phyloP scores from a whole-genome alignment of 2,797 vertebrate genomes.

The Squalus acanthias region DNA sequence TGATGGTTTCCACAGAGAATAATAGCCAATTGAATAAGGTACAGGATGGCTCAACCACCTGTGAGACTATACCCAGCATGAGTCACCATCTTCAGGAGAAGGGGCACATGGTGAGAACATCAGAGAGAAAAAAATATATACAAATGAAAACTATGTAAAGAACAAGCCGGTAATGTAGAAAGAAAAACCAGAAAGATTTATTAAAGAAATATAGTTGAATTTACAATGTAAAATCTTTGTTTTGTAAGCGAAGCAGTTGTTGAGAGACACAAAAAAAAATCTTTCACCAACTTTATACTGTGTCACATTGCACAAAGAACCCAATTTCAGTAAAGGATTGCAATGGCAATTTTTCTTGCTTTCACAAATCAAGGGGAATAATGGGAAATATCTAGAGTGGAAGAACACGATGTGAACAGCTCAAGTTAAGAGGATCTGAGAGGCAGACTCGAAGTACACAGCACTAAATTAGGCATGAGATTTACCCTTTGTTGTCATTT shows the following conservation, averaged over 20 bases:
- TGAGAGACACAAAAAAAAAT: background rate
- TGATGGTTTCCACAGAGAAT: background rate
- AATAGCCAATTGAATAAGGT: background rate
- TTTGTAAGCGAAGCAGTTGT: background rate
- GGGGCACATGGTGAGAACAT: background rate
- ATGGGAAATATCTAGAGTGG: constrained; percentile 17
- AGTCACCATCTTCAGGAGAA: background rate
- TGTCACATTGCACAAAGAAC: background rate
- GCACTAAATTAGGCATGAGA: constrained; percentile 1
- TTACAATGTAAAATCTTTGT: background rate
- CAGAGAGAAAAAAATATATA: background rate
- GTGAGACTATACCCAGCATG: background rate
- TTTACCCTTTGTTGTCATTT: background rate
- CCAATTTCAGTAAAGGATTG: background rate
- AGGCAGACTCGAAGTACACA: background rate
- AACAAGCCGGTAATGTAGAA: background rate
- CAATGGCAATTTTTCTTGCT: background rate
- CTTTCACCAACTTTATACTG: background rate
- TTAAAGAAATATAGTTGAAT: background rate
- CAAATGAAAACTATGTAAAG: background rate
- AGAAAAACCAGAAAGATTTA: background rate
- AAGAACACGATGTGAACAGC: background rate
- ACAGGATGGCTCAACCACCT: background rate
- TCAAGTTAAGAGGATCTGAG: background rate
- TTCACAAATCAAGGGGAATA: constrained; percentile 19